A percentile compares a stretch with the other conserved stretches of the same genome.
Conservation (phyloP, 2,113 vertebrate species). For the Rhea americana region DNA sequence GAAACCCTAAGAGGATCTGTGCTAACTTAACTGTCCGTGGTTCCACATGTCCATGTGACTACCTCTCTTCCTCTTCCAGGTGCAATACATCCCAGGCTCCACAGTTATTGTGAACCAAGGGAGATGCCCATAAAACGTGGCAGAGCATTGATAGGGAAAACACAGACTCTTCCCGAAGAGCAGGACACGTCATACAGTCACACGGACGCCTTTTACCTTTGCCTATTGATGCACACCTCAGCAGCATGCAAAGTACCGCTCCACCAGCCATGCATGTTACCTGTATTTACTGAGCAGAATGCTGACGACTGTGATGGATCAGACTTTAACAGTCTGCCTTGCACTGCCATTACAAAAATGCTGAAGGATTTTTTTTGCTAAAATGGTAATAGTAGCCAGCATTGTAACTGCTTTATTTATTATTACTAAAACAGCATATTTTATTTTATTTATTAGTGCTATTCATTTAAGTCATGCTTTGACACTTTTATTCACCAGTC, state of each 20-base stretch:
- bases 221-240: fast-evolving
- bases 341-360: not conserved
- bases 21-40: not conserved
- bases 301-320: fast-evolving
- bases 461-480: not conserved
- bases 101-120: not conserved
- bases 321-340: not conserved
- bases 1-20: not conserved
- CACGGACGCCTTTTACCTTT: not conserved
- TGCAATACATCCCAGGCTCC: fast-evolving
- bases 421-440: too few species aligned
- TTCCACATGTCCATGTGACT: not conserved
- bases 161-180: not conserved
- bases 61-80: not conserved
- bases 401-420: too few species aligned
- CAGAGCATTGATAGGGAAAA: not conserved
- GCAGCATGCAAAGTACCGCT: not conserved
- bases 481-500: not conserved
- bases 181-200: fast-evolving
- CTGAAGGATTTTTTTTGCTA: not conserved
- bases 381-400: too few species aligned
- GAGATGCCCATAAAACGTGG: not conserved
- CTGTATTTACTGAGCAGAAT: not conserved
- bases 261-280: fast-evolving
- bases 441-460: not conserved